Base-by-base conservation (phyloP, 2,888 invertebrate genomes). In the Caradrina kadenii region DNA sequence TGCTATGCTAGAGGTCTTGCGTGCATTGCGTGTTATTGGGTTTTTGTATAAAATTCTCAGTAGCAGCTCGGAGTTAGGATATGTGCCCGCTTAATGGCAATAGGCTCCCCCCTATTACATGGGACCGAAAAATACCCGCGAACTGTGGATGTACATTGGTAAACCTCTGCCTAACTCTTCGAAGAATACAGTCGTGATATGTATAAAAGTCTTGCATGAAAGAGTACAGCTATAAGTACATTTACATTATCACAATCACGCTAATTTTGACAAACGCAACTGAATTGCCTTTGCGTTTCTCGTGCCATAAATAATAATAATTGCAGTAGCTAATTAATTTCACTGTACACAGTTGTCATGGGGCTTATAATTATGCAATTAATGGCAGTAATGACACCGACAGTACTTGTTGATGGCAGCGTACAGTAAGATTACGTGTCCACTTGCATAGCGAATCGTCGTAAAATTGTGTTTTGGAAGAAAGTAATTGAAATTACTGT, bases 311-410 rank as follows among this genome's bases (percentile, higher is more conserved):
- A 71, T 74, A 35, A 62, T 39, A 65, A 72, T 77, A 73, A 80
- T 82, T 78, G 69, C 71, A 52, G 71, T 65, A 19, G 49, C 53
- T 80, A 74, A 76, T 83, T 83, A 83, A 74, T 81, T 70, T 77
- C 53, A 58, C 60, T 42, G 69, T 58, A 71, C 61, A 50, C 58
- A 76, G 68, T 72, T 67, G 58, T 69, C 73, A 76, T 76, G 74
- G 70, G 21, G 59, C 26, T 66, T 52, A 45, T 80, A 81, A 83
- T 80, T 83, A 81, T 73, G 64, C 52, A 73, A 66, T 80, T 76
- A 83, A 76, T 72, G 35, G 50, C 8, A 62, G 39, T 65, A 71
- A 69, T 77, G 67, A 69, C 72, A 61, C 49, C 42, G 56, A 22
- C 54, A 22, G 15, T 39, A 42, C 22, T 63, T 15, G 42, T 60